Conservation (phyloP, 2,888 invertebrate species). For the Neoascia interrupta region DNA sequence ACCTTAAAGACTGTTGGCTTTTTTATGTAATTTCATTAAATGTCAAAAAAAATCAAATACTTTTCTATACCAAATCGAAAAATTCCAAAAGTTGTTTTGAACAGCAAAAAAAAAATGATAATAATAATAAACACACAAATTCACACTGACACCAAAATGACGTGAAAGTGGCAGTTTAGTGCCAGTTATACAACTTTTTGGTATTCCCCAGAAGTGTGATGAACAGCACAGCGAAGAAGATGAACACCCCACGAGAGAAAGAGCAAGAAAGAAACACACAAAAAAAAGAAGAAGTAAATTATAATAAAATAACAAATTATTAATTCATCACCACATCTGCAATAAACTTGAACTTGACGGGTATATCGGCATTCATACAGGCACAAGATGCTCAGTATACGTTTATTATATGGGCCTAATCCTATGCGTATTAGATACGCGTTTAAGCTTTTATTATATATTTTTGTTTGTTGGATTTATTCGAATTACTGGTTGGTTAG, state of each 20-base stretch:
- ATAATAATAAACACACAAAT: neutral
- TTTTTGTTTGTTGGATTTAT: constrained; percentile 36
- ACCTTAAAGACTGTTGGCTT: too few species aligned
- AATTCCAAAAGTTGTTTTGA: neutral
- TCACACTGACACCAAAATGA: constrained; percentile 38
- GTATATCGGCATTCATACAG: constrained; percentile 32
- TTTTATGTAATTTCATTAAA: neutral
- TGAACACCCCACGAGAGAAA: neutral
- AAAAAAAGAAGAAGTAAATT: constrained; percentile 14
- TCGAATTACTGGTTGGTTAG: constrained; percentile 32
- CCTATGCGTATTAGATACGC: constrained; percentile 55
- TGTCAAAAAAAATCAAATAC: neutral
- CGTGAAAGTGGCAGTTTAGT: constrained; percentile 53
- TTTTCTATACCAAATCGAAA: neutral
- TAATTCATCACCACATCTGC: constrained; percentile 68
- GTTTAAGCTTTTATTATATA: constrained; percentile 15
- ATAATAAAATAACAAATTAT: constrained; percentile 42
- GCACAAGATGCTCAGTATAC: too few species aligned
- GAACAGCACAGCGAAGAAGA: constrained; percentile 10
- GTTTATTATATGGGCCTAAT: too few species aligned
- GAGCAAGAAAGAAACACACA: neutral
- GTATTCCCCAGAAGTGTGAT: constrained; percentile 68
- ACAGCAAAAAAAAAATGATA: neutral
- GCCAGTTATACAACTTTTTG: constrained; percentile 63
- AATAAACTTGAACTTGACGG: constrained; percentile 69